Base-by-base conservation (phyloP, 2,888 invertebrate species). In the Rhagium mordax region DNA sequence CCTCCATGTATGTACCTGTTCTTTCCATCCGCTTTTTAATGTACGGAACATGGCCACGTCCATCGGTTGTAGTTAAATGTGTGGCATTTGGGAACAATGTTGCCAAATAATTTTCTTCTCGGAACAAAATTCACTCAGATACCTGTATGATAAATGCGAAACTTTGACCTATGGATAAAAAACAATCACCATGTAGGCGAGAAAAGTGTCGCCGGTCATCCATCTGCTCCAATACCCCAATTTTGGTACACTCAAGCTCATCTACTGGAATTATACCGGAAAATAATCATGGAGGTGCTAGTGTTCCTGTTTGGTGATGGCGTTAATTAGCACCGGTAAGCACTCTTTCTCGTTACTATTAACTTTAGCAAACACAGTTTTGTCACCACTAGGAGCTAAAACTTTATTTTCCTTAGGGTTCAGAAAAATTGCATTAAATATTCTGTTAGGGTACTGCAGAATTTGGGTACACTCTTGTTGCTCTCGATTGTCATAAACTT, bases 121-220 rank as follows among this genome's bases (percentile, higher is more conserved):
- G 3, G 2, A 7, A 13, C 51, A 53, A 21, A 53, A 53, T 3
- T 8, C 13, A 8, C 21, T 20, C 3, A 53, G 20, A 13, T 53
- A 13, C n/a, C n/a, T n/a, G 21, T 21, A 21, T n/a, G 21, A 21
- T 3, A 21, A 20, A 13, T 21, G 53, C 5, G 20, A 20, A 13
- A 21, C 13, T n/a, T 65, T 41, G 13, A 41, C 33, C 65, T 20
- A 53, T 6, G 29, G 51, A 27, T 51, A 13, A 29, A 65, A 65
- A 1, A 65, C 33, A 7, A 53, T 65, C 3, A 33, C 53, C 5
- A 65, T 15, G 4, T 49, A 65, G 7, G 33, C 53, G 20, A 10
- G 55, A 53, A 65, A 65, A 15, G 53, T 16, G 7, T 15, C 65
- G 2, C 55, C 65, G 2, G 33, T 51, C 65, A 65, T 65, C 65